A percentile compares a stretch with the other conserved stretches of the same genome.
Conservation (phyloP, 1,140 invertebrate genomes). For the Philotrypesis tridentata region DNA sequence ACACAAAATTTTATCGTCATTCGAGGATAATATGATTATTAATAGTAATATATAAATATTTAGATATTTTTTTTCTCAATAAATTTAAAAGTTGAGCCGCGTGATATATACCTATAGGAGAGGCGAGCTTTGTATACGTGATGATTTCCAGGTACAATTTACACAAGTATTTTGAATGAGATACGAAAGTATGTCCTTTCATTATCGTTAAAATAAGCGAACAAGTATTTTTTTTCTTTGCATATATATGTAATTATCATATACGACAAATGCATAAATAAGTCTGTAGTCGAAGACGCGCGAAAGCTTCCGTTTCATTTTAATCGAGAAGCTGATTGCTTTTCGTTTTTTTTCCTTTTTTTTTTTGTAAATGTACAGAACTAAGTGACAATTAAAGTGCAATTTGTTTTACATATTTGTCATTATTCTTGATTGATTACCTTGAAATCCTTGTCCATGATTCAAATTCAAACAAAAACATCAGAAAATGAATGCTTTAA, state of each 20-base stretch:
- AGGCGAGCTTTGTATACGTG: conserved; percentile 16
- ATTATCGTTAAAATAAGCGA: conserved; percentile 8
- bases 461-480: not conserved
- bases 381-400: conserved; percentile 53
- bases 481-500: not conserved
- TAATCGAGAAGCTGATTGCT: not conserved
- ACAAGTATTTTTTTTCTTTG: conserved; percentile 34
- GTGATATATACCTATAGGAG: conserved; percentile 31
- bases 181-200: not conserved
- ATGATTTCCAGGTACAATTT: conserved; percentile 37
- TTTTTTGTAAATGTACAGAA: conserved; percentile 47
- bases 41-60: conserved; percentile 10
- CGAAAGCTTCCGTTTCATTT: conserved; percentile 12
- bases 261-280: conserved; percentile 11
- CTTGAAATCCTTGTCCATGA: not conserved
- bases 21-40: not conserved
- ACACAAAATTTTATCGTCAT: conserved; percentile 7
- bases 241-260: conserved; percentile 4
- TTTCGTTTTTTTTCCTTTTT: conserved; percentile 4
- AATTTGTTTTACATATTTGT: conserved; percentile 54
- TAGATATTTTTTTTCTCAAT: not conserved
- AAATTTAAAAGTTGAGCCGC: not conserved
- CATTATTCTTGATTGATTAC: not conserved
- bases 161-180: conserved; percentile 19
- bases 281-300: not conserved